Base-by-base conservation (phyloP, 2,888 invertebrate genomes). In the Drosophila meridionalis region DNA sequence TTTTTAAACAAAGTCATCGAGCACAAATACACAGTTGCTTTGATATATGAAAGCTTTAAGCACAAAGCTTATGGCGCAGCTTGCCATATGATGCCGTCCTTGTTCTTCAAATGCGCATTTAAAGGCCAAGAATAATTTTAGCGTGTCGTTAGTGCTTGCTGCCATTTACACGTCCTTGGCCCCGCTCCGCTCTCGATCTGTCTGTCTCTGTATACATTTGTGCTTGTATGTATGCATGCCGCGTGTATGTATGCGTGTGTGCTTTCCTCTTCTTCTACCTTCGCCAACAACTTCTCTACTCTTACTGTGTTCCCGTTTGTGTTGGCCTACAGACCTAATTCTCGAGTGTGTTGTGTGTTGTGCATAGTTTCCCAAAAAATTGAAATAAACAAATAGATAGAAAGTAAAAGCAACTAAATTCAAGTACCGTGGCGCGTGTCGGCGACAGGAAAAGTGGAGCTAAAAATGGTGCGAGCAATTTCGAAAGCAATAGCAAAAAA, bases 101-200 rank as follows among this genome's bases (percentile, higher is more conserved):
- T 92, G 92, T 92, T 92, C 92, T 91, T 92, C 92, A 92, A 92
- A 90, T 89, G 87, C 76, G 62, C 72, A 82, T 90, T 88, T 92
- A 91, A 91, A 91, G 92, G 92, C 92, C 92, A 92, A 92, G 92
- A 91, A 90, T 87, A 82, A 80, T 81, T 82, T 80, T 64, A 57
- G 76, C 63, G 66, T 69, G 73, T 67, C 68, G 71, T 71, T 78
- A 70, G 71, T 68, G 73, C 75, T 64, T 56, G 56, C 68, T 75
- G 76, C 58, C 66, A 72, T 69, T 73, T 77, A 68, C 77, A 69
- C 88, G 82, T 76, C 78, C 81, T 82, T 84, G 78, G 76, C 79
- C 78, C 69, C 73, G 76, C 80, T 61, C 56, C 67, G 30, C 64
- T 69, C 65, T 69, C 52, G 57, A 73, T 72, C 62, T 61, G 58